These are phyloP conservation scores for Anoplophora glabripennis DNA, from an alignment of 1,140 invertebrate species.

Conservation along the genomic window DNA sequence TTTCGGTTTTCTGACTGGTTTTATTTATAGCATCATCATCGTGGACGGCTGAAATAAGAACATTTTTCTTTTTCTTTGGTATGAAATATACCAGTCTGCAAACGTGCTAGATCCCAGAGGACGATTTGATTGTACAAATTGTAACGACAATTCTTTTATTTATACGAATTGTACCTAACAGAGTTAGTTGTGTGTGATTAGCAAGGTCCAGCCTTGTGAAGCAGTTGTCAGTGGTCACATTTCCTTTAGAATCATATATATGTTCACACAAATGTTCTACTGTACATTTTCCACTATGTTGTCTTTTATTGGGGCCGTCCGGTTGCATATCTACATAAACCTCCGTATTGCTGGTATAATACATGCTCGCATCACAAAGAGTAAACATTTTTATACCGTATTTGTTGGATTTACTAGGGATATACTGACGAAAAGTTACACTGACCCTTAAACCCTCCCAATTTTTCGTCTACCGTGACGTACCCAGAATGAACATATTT, in stretches of 20 bases:
- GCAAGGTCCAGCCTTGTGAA: background rate
- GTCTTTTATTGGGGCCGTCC: background rate
- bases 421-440: conserved; percentile 49
- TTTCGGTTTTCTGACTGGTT: conserved; percentile 39
- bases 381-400: conserved; percentile 44
- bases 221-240: conserved; percentile 12
- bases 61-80: conserved; percentile 32
- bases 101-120: conserved; percentile 18
- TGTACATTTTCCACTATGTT: background rate
- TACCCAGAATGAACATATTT: conserved; percentile 29
- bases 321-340: conserved; percentile 40
- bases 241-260: background rate
- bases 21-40: conserved; percentile 24
- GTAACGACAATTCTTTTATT: conserved; percentile 14
- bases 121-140: conserved; percentile 9
- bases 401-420: conserved; percentile 51
- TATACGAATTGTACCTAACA: conserved; percentile 5
- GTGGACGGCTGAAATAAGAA: conserved; percentile 36
- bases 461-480: conserved; percentile 47
- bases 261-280: background rate
- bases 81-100: conserved; percentile 36
- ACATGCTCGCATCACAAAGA: conserved; percentile 31
- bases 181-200: background rate
- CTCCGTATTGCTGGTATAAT: conserved; percentile 29
- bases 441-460: conserved; percentile 43